Evolutionary conservation across 2,888 invertebrate species (phyloP).

Genomic region (Himalopsyche tibetana): DNA sequence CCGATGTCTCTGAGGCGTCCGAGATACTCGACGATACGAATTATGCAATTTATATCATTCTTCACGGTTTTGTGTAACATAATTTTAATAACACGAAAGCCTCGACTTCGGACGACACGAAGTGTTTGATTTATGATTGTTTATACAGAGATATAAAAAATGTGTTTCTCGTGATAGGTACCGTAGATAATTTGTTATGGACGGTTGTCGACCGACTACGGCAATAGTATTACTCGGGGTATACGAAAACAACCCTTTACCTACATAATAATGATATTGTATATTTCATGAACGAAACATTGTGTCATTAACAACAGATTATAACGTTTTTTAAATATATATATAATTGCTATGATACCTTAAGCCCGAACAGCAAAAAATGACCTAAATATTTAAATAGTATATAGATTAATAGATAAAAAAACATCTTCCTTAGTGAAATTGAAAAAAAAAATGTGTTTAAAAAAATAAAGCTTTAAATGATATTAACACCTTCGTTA

Average conservation of each 20-base stretch:
- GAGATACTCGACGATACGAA: constrained; percentile 46
- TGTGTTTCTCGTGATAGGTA: constrained; percentile 38
- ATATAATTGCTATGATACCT: too few species aligned
- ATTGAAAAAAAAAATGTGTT: too few species aligned
- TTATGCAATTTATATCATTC: constrained; percentile 64
- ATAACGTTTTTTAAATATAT: neutral
- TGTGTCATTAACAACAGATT: neutral
- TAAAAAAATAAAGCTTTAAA: too few species aligned
- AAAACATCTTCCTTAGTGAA: too few species aligned
- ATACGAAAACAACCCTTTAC: constrained; percentile 9
- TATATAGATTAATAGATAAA: too few species aligned
- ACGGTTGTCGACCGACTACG: constrained; percentile 41
- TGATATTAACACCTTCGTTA: too few species aligned
- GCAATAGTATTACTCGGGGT: neutral
- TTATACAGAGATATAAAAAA: constrained; percentile 53
- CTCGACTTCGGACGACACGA: constrained; percentile 36
- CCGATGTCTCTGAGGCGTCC: constrained; percentile 43
- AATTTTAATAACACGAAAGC: constrained; percentile 58
- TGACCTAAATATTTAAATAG: too few species aligned
- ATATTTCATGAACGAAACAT: neutral
- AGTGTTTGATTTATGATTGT: constrained; percentile 64
- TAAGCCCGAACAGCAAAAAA: too few species aligned
- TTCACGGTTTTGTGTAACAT: constrained; percentile 61
- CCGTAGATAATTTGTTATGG: constrained; percentile 56
- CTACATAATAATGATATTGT: neutral